Percentiles rank a stretch among this genome's conserved stretches.
phyloP scores from a whole-genome alignment of 2,888 invertebrate species.

The Caenorhabditis drosophilae region DNA sequence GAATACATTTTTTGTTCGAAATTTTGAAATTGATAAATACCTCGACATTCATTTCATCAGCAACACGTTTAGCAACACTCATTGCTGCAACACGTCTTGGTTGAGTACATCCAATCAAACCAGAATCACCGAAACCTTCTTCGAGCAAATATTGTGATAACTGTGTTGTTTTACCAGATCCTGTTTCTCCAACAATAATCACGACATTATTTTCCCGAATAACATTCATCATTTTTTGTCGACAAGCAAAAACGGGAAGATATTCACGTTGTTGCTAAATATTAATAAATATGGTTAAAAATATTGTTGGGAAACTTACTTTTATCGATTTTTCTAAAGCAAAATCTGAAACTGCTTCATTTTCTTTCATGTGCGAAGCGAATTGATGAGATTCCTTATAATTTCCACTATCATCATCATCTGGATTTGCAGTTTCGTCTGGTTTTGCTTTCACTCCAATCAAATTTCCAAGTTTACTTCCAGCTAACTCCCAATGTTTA shows the following conservation, averaged over 20 bases:
- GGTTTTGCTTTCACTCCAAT: constrained; percentile 85
- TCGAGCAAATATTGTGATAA: constrained; percentile 76
- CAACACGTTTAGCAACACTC: constrained; percentile 98
- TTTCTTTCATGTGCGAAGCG: constrained; percentile 83
- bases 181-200: constrained; percentile 71
- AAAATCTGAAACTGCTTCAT: constrained; percentile 78
- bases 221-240: constrained; percentile 78
- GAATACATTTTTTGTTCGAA: not conserved
- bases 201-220: constrained; percentile 75
- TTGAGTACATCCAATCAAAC: constrained; percentile 97
- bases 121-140: constrained; percentile 78
- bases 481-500: constrained; percentile 98
- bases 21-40: constrained; percentile 7
- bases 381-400: constrained; percentile 85
- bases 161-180: constrained; percentile 94
- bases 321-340: constrained; percentile 80
- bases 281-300: not conserved
- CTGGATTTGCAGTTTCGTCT: constrained; percentile 75
- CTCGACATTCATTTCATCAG: constrained; percentile 92
- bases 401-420: constrained; percentile 45
- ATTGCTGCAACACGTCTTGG: constrained; percentile 94
- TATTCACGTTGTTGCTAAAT: constrained; percentile 83
- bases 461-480: constrained; percentile 92
- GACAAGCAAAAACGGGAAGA: constrained; percentile 91
- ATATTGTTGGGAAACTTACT: constrained; percentile 13